Conservation (phyloP, 2,113 vertebrate genomes). For the Sebastes schlegelii region DNA sequence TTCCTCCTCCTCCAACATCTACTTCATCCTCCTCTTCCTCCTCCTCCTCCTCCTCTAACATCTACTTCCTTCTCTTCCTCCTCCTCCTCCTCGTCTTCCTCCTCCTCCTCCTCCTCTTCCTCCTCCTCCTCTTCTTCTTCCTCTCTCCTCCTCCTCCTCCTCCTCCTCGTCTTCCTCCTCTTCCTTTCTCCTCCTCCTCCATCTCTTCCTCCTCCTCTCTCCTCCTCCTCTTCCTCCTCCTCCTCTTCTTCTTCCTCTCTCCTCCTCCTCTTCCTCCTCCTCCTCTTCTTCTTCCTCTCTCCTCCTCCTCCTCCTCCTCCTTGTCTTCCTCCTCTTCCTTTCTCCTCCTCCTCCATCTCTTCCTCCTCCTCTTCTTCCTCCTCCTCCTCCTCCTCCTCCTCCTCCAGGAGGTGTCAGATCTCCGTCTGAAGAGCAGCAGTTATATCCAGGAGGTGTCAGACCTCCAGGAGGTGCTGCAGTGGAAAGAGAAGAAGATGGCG, state of each 20-base stretch:
- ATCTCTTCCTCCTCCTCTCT: neutral
- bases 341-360: slow-evolving; percentile 23
- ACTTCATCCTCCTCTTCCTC: no score
- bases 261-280: neutral
- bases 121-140: no score
- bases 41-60: no score
- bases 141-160: neutral
- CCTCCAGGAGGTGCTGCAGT: slow-evolving; percentile 95
- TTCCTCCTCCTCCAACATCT: no score
- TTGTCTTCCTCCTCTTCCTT: no score
- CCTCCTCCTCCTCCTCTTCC: no score
- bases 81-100: no score
- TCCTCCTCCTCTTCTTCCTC: slow-evolving; percentile 11
- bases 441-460: slow-evolving; percentile 91
- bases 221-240: neutral
- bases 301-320: slow-evolving; percentile 8
- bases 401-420: slow-evolving; percentile 90
- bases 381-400: neutral
- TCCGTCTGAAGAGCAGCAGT: slow-evolving; percentile 87
- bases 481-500: slow-evolving; percentile 97
- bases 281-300: no score
- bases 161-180: no score
- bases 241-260: neutral
- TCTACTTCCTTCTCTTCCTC: no score
- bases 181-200: neutral